Conservation (phyloP, 64 coral and sea anemone genomes). For the Montipora sp. region DNA sequence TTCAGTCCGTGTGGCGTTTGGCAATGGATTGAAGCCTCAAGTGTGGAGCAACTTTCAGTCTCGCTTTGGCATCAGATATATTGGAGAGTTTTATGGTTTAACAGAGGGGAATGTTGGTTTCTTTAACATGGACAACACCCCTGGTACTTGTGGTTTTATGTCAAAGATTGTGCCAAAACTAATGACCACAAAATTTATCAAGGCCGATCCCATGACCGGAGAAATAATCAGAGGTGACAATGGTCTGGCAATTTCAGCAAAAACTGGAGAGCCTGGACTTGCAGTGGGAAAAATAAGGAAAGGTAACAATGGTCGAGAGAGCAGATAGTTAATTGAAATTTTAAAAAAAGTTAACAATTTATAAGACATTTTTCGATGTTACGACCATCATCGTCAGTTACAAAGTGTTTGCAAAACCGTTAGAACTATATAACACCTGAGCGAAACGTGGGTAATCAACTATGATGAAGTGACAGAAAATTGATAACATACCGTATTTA, state of each 20-base stretch:
- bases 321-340: too few species aligned
- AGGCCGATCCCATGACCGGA: conserved; percentile 69
- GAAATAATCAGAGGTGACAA: conserved; percentile 74
- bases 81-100: conserved; percentile 88
- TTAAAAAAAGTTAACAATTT: too few species aligned
- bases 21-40: conserved; percentile 89
- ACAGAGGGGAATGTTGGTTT: conserved; percentile 86
- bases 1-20: conserved; percentile 63
- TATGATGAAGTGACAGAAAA: too few species aligned
- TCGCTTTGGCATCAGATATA: conserved; percentile 78
- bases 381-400: too few species aligned
- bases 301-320: neutral
- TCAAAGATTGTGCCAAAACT: conserved; percentile 45
- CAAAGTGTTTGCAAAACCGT: too few species aligned
- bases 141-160: conserved; percentile 77
- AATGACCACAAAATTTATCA: conserved; percentile 49
- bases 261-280: conserved; percentile 78
- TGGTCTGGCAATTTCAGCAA: conserved; percentile 68
- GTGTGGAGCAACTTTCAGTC: conserved; percentile 94
- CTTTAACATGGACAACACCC: conserved; percentile 73
- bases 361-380: too few species aligned
- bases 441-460: too few species aligned
- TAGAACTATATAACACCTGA: too few species aligned
- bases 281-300: conserved; percentile 70
- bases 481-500: too few species aligned